These are phyloP conservation scores for Phalacrocorax carbo DNA, from an alignment of 2,113 vertebrate genomes.

Conservation along the genomic window DNA sequence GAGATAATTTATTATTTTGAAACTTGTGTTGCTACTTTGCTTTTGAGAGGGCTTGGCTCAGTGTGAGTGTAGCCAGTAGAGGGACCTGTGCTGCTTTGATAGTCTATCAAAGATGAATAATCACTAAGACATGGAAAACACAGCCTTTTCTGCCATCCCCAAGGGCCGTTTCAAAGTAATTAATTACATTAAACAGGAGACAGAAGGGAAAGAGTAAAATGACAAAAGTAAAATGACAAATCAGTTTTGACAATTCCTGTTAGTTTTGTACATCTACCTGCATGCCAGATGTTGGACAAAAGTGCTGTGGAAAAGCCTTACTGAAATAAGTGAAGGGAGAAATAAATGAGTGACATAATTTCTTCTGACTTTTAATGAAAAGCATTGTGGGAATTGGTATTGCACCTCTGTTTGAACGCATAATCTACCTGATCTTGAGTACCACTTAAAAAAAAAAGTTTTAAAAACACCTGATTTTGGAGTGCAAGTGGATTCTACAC, in stretches of 20 bases:
- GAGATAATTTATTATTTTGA: constrained; percentile 79
- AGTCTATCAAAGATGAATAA: neutral
- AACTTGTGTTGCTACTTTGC: neutral
- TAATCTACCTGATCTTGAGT: neutral
- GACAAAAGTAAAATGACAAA: neutral
- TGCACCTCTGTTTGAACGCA: neutral
- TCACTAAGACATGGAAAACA: rapidly evolving
- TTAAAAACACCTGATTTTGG: neutral
- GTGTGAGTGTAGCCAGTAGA: neutral
- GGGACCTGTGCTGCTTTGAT: neutral
- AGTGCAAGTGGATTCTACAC: neutral
- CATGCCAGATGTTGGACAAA: neutral
- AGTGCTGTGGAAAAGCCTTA: neutral
- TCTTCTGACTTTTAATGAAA: neutral
- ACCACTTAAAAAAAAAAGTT: neutral
- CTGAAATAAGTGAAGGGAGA: neutral
- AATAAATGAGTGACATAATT: neutral
- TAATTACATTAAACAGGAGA: neutral
- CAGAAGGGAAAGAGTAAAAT: neutral
- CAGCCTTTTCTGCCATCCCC: neutral
- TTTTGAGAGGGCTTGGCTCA: neutral
- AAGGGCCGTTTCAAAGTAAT: neutral
- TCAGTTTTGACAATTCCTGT: neutral
- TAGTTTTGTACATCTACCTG: neutral
- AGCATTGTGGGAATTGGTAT: neutral